Evolutionary conservation across 2,888 invertebrate genomes (phyloP).

Genomic region (Dromius quadrimaculatus): DNA sequence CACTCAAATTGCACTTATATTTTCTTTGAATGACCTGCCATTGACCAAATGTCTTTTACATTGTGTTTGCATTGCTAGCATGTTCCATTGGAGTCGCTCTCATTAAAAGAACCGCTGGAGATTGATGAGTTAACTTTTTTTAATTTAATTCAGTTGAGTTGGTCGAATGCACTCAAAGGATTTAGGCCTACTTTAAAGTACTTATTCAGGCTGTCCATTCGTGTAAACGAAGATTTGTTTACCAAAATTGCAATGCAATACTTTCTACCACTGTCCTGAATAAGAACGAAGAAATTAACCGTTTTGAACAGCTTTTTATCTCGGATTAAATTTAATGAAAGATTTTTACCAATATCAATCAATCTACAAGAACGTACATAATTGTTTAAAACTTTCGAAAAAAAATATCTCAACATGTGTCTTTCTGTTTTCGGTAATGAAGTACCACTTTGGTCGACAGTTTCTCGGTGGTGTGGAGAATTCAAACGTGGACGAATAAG

Average conservation of each 20-base stretch:
- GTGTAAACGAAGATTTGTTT: not conserved
- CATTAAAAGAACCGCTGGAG: not conserved
- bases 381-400: too few relatives aligned
- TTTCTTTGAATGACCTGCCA: not conserved
- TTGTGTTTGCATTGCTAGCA: conserved; percentile 8
- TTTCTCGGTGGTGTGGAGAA: too few relatives aligned
- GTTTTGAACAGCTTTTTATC: too few relatives aligned
- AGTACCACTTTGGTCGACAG: too few relatives aligned
- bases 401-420: too few relatives aligned
- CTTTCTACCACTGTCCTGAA: conserved; percentile 14
- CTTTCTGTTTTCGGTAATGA: too few relatives aligned
- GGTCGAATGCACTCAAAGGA: conserved; percentile 10
- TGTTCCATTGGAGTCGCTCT: conserved; percentile 7
- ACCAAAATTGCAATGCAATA: conserved; percentile 15
- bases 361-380: too few relatives aligned
- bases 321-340: too few relatives aligned
- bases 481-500: too few relatives aligned
- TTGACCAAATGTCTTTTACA: not conserved
- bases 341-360: too few relatives aligned
- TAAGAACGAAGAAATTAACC: conserved; percentile 11
- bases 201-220: not conserved
- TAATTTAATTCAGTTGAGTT: conserved; percentile 12
- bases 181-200: not conserved
- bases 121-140: not conserved
- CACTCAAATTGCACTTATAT: not conserved